Evolutionary conservation across 2,888 invertebrate genomes (phyloP).

Genomic region (Drosophila maculinotata): DNA sequence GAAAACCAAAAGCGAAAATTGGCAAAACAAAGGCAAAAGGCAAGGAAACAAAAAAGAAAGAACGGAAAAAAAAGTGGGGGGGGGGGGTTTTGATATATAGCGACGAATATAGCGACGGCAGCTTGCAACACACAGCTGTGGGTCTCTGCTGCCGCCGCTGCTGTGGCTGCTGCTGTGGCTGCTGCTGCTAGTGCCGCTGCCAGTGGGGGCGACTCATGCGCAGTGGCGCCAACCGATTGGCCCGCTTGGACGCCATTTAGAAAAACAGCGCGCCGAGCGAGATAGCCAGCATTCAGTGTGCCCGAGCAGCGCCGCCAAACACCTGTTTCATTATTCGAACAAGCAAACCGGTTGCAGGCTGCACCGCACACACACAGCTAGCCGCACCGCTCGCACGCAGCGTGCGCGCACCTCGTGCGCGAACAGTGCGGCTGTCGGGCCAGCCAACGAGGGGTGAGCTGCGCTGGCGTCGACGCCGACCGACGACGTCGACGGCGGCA

Average conservation of each 20-base stretch:
- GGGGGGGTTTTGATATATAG: constrained; percentile 49
- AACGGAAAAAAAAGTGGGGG: background rate
- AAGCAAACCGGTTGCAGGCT: constrained; percentile 64
- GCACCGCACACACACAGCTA: constrained; percentile 11
- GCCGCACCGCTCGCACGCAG: constrained; percentile 42
- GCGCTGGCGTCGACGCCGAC: constrained; percentile 37
- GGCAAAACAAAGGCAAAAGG: constrained; percentile 67
- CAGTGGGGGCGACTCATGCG: constrained; percentile 78
- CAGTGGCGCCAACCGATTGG: constrained; percentile 83
- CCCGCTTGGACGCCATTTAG: constrained; percentile 84
- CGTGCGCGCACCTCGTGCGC: background rate
- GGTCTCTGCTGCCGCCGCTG: constrained; percentile 14
- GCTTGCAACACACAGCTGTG: constrained; percentile 18
- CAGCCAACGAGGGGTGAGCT: constrained; percentile 56
- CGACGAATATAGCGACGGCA: constrained; percentile 57
- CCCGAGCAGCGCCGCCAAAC: constrained; percentile 63
- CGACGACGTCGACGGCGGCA: constrained; percentile 15
- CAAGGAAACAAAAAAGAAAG: constrained; percentile 6
- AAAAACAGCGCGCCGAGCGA: constrained; percentile 55
- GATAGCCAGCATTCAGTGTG: constrained; percentile 50
- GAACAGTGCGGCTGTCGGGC: constrained; percentile 12
- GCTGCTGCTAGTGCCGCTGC: constrained; percentile 9
- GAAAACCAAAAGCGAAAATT: constrained; percentile 81
- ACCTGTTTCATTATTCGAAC: constrained; percentile 72
- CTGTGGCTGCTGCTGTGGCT: constrained; percentile 18